Evolutionary conservation across 37 sponge, comb jelly and placozoan species (phyloP).

Genomic region (Cliona cf. orientalis): DNA sequence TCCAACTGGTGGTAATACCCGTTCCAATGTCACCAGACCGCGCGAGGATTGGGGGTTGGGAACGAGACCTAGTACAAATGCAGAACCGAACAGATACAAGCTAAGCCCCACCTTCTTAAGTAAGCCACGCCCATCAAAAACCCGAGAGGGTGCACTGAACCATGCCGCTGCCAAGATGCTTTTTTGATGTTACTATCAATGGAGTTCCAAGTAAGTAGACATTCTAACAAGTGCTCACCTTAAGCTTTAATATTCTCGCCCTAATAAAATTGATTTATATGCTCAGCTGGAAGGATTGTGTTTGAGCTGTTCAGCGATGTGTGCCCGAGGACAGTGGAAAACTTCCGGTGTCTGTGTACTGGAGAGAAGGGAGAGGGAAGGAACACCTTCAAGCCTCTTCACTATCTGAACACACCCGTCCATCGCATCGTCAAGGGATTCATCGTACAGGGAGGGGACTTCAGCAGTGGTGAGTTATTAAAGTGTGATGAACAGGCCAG

Average conservation of each 20-base stretch:
- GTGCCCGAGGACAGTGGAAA: too few species aligned
- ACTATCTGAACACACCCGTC: constrained; percentile 86
- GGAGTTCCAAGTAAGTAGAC: constrained; percentile 71
- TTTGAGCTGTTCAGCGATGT: constrained; percentile 91
- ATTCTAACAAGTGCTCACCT: neutral
- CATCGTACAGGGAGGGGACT: constrained; percentile 97
- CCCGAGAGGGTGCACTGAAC: neutral
- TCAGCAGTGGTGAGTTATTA: constrained; percentile 85
- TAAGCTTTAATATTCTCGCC: neutral
- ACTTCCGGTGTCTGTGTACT: constrained; percentile 95
- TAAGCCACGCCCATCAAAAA: too few species aligned
- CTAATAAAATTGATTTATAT: neutral
- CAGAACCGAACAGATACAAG: too few species aligned
- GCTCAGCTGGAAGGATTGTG: constrained; percentile 81
- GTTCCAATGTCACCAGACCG: too few species aligned
- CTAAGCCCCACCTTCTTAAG: too few species aligned
- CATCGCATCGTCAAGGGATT: constrained; percentile 96
- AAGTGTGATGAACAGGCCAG: too few species aligned
- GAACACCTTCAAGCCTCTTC: constrained; percentile 83
- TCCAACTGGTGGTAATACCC: too few species aligned
- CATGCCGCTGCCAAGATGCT: constrained; percentile 88
- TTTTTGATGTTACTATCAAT: constrained; percentile 91
- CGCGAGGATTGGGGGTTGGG: too few species aligned
- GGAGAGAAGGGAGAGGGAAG: constrained; percentile 96
- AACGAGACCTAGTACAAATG: too few species aligned